Base-by-base conservation (phyloP, 1,140 invertebrate species). In the Diachasmimorpha longicaudata region DNA sequence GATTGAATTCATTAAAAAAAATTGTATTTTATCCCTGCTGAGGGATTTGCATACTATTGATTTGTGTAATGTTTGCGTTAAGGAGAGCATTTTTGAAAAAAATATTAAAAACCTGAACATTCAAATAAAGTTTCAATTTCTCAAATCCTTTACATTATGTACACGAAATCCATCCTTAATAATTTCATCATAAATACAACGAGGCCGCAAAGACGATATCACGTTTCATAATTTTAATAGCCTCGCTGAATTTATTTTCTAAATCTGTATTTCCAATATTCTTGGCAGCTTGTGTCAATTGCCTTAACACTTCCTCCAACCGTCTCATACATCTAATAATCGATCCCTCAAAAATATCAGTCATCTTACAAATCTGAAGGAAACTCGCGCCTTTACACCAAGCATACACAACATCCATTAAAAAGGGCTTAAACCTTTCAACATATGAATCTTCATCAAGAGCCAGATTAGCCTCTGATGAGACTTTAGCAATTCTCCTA, bases 151-250 rank as follows among this genome's bases (percentile, higher is more conserved):
- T 8, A 19, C 19, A 52, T 42, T 9, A 11, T 1, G 1, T 42
- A 42, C 39, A 42, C 11, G 39, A 52, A 52, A 13, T 52, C 48
- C 14, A 52, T 31, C 31, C 39, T 4, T 52, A 74, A 39, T 75
- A 66, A 78, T 67, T 13, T 81, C 76, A 85, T 92, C 93, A 99
- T 82, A 99, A 92, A 91, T 99, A 99, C 13, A 99, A 92, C 88
- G 97, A 99, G 37, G 98, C 98, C 70, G 98, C 98, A 91, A 99
- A 99, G 21, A 99, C 97, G 89, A 99, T 99, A 86, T 99, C 98
- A 80, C 98, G 92, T 89, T 99, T 99, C 37, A 99, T 93, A 52
- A 96, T 86, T 84, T 95, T 94, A 73, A 99, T 98, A 8, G 95
- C 95, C 85, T 98, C 95, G 76, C 94, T 94, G 87, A 99, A 99